Evolutionary conservation across 2,113 vertebrate species (phyloP).

Genomic region (mouse (Mus musculus)): GRCm39 chrX:115648001-115648500

Average conservation of each 20-base stretch:
- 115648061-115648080: not conserved
- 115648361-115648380: not conserved
- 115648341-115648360: not conserved
- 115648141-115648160: not conserved
- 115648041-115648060: not conserved
- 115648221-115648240: not conserved
- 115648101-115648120: not conserved
- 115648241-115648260: not conserved
- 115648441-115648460: not conserved
- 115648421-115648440: not conserved
- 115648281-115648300: not conserved
- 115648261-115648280: not conserved
- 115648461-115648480: not conserved
- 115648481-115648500: not conserved
- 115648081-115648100: not conserved
- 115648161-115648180: not conserved
- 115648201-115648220: not conserved
- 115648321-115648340: not conserved
- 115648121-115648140: not conserved
- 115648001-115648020: not conserved
- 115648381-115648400: not conserved
- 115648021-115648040: not conserved
- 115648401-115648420: not conserved
- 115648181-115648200: not conserved
- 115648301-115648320: not conserved